Evolutionary conservation across 2,797 vertebrate genomes (phyloP).

Genomic region (Schizopygopsis pylzovi): DNA sequence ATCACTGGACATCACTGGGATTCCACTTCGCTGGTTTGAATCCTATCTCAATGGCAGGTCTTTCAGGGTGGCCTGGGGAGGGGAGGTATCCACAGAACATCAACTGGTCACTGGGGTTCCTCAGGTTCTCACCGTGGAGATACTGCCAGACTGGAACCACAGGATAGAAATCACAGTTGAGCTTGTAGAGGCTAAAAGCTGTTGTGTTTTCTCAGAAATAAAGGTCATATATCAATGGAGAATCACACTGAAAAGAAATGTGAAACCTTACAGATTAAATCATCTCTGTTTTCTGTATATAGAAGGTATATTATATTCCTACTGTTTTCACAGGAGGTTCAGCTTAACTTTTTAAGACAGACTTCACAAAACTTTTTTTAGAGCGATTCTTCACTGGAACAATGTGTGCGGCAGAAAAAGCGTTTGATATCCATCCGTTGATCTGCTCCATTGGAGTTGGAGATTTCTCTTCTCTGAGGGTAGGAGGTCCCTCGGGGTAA

Average conservation of each 20-base stretch:
- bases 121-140: too few relatives aligned
- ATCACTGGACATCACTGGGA: too few relatives aligned
- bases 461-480: slow-evolving; percentile 32
- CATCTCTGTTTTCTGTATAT: not conserved
- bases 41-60: too few relatives aligned
- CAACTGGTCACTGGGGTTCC: too few relatives aligned
- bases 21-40: too few relatives aligned
- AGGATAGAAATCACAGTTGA: not conserved
- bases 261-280: not conserved
- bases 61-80: too few relatives aligned
- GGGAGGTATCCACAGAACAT: too few relatives aligned
- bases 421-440: too few relatives aligned
- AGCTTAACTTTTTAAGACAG: not conserved
- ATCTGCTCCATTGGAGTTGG: slow-evolving; percentile 5
- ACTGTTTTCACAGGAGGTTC: not conserved
- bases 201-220: not conserved
- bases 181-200: not conserved
- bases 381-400: slow-evolving; percentile 7
- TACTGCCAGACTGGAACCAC: not conserved
- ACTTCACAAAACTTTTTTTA: not conserved
- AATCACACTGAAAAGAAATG: not conserved
- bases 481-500: slow-evolving; percentile 7
- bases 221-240: not conserved
- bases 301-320: not conserved
- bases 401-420: not conserved